These are phyloP conservation scores for Acleris laterana DNA, from an alignment of 2,888 invertebrate genomes.

Conservation along the genomic window DNA sequence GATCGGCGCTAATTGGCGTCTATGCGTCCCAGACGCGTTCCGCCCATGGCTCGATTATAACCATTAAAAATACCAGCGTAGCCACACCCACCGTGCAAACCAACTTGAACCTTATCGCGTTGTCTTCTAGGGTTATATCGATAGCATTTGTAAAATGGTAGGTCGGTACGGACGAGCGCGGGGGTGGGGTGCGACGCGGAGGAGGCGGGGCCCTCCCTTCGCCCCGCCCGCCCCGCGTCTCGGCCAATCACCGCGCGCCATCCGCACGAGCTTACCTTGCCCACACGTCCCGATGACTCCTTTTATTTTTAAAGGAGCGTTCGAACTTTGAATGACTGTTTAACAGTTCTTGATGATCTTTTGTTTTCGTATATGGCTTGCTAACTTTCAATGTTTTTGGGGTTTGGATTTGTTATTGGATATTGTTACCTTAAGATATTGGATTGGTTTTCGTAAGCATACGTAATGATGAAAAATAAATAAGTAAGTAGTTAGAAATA, in stretches of 20 bases:
- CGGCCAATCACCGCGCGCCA: conserved; percentile 71
- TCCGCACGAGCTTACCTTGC: conserved; percentile 77
- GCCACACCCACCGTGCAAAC: conserved; percentile 46
- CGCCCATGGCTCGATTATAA: conserved; percentile 81
- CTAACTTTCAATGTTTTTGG: conserved; percentile 11
- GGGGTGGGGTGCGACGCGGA: conserved; percentile 71
- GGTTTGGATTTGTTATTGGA: not conserved
- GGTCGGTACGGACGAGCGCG: conserved; percentile 57
- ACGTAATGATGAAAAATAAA: too few species aligned
- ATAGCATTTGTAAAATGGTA: conserved; percentile 64
- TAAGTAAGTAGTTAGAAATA: too few species aligned
- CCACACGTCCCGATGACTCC: conserved; percentile 74
- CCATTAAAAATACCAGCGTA: conserved; percentile 66
- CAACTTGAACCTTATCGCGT: conserved; percentile 55
- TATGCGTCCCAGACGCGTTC: conserved; percentile 71
- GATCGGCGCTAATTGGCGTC: conserved; percentile 79
- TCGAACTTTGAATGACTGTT: conserved; percentile 17
- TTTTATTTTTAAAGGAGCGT: conserved; percentile 48
- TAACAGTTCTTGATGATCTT: conserved; percentile 15
- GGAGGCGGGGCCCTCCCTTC: conserved; percentile 71
- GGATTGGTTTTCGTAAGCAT: too few species aligned
- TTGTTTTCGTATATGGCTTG: conserved; percentile 24
- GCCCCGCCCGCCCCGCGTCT: conserved; percentile 71
- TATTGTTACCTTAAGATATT: too few species aligned
- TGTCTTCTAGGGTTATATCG: conserved; percentile 54